phyloP scores from a whole-genome alignment of 1,140 invertebrate genomes.

The Sweltsa coloradensis region DNA sequence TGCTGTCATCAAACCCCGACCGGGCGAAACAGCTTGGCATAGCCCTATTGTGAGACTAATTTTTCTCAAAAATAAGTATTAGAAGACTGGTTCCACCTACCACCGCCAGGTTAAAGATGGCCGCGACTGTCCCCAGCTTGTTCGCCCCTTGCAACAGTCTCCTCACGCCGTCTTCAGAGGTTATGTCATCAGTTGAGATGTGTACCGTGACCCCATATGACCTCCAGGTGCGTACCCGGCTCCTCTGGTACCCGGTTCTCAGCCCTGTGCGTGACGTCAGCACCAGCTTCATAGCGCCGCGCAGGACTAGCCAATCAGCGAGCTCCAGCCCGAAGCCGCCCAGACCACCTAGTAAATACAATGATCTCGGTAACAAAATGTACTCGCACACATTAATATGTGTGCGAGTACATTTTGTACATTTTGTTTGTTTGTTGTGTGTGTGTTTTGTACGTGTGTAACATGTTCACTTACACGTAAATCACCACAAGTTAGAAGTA shows the following conservation, averaged over 20 bases:
- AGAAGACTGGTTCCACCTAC: too few species aligned
- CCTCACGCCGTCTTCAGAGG: conserved; percentile 43
- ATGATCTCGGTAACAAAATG: too few species aligned
- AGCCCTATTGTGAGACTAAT: too few species aligned
- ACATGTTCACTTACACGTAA: too few species aligned
- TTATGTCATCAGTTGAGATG: conserved; percentile 50
- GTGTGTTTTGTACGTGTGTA: too few species aligned
- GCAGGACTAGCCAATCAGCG: conserved; percentile 68
- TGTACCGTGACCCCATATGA: conserved; percentile 44
- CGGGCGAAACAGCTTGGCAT: too few species aligned
- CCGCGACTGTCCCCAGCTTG: conserved; percentile 51
- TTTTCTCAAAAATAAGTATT: too few species aligned
- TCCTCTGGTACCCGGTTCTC: conserved; percentile 40
- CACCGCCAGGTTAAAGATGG: conserved; percentile 74
- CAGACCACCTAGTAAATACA: conserved; percentile 58
- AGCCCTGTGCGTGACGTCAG: conserved; percentile 44
- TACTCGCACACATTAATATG: too few species aligned
- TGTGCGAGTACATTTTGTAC: too few species aligned
- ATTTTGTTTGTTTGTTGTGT: too few species aligned
- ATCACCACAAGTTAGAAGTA: too few species aligned
- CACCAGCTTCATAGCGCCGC: conserved; percentile 40
- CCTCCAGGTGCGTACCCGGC: conserved; percentile 43
- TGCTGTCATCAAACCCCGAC: too few species aligned
- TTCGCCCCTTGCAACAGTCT: conserved; percentile 47
- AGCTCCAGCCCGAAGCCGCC: conserved; percentile 89